Evolutionary conservation across 2,888 invertebrate genomes (phyloP), one percentile per base, ranked within the genome.

Genomic region (Clepsis dumicolana): DNA sequence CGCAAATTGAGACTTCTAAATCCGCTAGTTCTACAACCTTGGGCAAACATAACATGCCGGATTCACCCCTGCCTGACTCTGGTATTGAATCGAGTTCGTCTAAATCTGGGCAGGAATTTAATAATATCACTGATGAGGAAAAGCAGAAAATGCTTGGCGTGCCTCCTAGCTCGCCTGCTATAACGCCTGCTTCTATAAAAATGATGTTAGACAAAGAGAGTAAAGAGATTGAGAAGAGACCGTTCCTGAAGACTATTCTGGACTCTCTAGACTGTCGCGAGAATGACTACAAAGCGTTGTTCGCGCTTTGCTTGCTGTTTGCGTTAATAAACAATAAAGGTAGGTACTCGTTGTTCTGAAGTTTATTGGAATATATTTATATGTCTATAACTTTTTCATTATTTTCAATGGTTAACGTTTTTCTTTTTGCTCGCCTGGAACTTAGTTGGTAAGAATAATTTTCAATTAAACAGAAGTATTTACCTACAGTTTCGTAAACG

Each of bases 301-400:
- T 99, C 86, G 96, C 97, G 3, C 94, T 99, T 16, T 98, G 98
- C 88, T 94, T 99, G 70, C 95, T 99, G 48, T 98, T 98, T 87
- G 98, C 99, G 14, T 95, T 99, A 89, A 97, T 97, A 70, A 97
- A 97, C 85, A 99, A 99, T 92, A 95, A 96, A 96, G 99, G 99
- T 99, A 91, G 89, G 12, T 54, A 38, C 1, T n/a, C 14, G 2
- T 1, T 56, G 12, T 32, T 0, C n/a, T 8, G 2, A 5, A 12
- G 12, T 50, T 38, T 35, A 21, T 10, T 4, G 18, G 14, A 10
- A 38, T 65, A 64, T 68, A 64, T 54, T 21, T 21, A 21, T 48
- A 21, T 21, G 10, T 48, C 21, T 48, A 5, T 18, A 64, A 32
- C 25, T 62, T 27, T 27, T 27, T 44, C 61, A 38, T 53, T 59